Conservation (phyloP, 2,888 invertebrate genomes). For the Gymnoscelis rufifasciata region DNA sequence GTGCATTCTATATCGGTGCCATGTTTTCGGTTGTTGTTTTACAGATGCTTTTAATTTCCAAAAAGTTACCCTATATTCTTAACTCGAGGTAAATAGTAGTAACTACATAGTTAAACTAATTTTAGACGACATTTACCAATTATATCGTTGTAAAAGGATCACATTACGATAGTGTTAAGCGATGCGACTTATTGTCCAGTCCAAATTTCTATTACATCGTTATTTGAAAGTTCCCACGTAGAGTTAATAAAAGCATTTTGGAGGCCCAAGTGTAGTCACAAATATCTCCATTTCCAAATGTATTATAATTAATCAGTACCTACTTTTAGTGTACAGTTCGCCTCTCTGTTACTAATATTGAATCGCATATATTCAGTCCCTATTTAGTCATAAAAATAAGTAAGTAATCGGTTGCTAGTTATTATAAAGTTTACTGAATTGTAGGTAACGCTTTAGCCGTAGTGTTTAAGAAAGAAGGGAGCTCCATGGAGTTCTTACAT, state of each 20-base stretch:
- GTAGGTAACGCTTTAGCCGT: slow-evolving; percentile 74
- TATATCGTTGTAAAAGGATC: slow-evolving; percentile 20
- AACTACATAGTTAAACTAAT: slow-evolving; percentile 30
- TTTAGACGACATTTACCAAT: slow-evolving; percentile 30
- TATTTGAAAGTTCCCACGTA: slow-evolving; percentile 18
- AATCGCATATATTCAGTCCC: slow-evolving; percentile 22
- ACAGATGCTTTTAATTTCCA: slow-evolving; percentile 58
- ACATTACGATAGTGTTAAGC: slow-evolving; percentile 16
- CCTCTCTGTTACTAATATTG: slow-evolving; percentile 15
- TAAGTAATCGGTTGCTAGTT: slow-evolving; percentile 56
- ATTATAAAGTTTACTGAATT: slow-evolving; percentile 56
- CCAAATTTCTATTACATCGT: slow-evolving; percentile 16
- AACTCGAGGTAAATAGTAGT: slow-evolving; percentile 37
- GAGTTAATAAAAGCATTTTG: slow-evolving; percentile 4
- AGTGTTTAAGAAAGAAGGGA: slow-evolving; percentile 68
- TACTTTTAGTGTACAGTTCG: slow-evolving; percentile 14
- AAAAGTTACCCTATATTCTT: slow-evolving; percentile 58
- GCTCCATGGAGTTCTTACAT: slow-evolving; percentile 75
- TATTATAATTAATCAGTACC: slow-evolving; percentile 12
- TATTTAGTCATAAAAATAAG: slow-evolving; percentile 27
- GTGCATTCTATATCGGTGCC: slow-evolving; percentile 71
- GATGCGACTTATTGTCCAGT: slow-evolving; percentile 22
- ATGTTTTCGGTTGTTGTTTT: slow-evolving; percentile 73
- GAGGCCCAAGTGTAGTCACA: slow-evolving; percentile 5
- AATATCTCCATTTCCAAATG: slow-evolving; percentile 5